Conservation (phyloP, 2,797 vertebrate species). For the Crenichthys baileyi region DNA sequence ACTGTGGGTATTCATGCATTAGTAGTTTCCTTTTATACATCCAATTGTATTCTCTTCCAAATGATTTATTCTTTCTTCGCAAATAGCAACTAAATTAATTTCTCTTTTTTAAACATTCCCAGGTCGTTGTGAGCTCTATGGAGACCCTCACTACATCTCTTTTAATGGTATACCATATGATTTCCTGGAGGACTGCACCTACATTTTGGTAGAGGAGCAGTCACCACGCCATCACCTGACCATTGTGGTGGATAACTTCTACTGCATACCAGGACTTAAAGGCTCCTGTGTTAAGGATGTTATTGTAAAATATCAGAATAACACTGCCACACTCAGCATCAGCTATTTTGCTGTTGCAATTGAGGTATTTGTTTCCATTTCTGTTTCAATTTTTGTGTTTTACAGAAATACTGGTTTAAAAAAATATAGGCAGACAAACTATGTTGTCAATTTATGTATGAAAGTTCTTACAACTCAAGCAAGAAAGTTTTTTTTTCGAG, state of each 20-base stretch:
- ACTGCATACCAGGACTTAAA: not conserved
- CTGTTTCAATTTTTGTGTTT: not conserved
- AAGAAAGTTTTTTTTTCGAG: fast-evolving
- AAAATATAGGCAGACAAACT: not conserved
- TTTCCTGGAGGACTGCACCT: conserved; percentile 73
- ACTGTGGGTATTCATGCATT: conserved; percentile 72
- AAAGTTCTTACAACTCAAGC: not conserved
- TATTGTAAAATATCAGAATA: conserved; percentile 67
- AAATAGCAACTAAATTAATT: not conserved
- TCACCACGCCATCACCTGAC: conserved; percentile 57
- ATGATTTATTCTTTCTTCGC: not conserved
- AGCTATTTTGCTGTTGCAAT: not conserved
- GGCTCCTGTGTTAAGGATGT: conserved; percentile 73
- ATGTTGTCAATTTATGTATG: not conserved
- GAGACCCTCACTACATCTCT: conserved; percentile 81
- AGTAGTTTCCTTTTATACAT: not conserved
- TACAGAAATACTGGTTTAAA: not conserved
- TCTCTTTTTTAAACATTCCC: not conserved
- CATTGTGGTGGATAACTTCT: conserved; percentile 75
- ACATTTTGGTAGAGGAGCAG: conserved; percentile 74
- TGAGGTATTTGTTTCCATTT: conserved; percentile 19
- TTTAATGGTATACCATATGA: conserved; percentile 67
- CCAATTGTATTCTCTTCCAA: not conserved
- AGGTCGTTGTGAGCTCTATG: conserved; percentile 78
- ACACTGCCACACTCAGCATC: conserved; percentile 61